Evolutionary conservation across 2,888 invertebrate genomes (phyloP), one percentile per base, ranked within the genome.

Genomic region (Tridacna crocea): DNA sequence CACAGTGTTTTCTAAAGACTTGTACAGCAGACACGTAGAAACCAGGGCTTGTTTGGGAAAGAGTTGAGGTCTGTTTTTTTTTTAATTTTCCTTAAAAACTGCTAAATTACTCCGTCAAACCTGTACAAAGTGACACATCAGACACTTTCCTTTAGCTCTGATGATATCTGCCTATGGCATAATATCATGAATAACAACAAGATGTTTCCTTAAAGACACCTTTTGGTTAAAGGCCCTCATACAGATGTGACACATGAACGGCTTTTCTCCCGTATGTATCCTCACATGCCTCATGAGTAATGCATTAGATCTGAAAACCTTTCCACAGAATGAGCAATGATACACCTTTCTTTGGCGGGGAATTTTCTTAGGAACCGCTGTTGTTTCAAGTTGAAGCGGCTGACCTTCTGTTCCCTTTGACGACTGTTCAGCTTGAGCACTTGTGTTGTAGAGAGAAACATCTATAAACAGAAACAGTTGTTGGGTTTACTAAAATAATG

Each of bases 191-290:
- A 36, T 8, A 36, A 36, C 36, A 36, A 8, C 36, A 36, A 36
- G 36, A 36, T 36, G 36, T 36, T 36, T 36, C 8, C 36, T 36
- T 8, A 36, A 36, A 2, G 36, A 36, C 36, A 36, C 36, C 8
- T 36, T 83, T 66, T 83, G 79, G 46, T 72, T 74, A 58, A 78
- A 83, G 0, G 75, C 15, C 27, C 73, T 77, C 26, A 26, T 10
- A 63, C 83, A 83, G 10, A 75, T 51, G 8, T 63, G 51, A 60
- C 83, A 83, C 0, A 6, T 22, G 47, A 68, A 83, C 0, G 83
- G 83, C 47, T 80, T 83, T 26, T 80, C 80, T 24, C 83, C 83
- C 10, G 80, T 83, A 61, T 83, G 83, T 0, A 83, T 70, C 12
- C 80, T 60, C 10, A 80, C 36, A 61, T 83, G 83, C 0, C 83